phyloP scores from a whole-genome alignment of 2,797 vertebrate genomes.

The Tarsius wallacei region DNA sequence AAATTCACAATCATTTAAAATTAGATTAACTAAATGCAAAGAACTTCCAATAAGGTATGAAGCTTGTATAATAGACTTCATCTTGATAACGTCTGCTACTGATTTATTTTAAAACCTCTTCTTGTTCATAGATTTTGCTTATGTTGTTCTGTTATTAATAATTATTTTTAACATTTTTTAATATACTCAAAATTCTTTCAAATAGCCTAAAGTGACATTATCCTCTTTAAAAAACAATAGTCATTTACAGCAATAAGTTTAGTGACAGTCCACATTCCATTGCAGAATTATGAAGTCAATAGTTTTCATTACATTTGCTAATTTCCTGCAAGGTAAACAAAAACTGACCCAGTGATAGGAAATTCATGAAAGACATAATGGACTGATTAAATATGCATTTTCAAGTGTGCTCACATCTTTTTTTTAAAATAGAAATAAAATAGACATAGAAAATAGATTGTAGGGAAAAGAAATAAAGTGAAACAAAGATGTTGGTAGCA shows the following conservation, averaged over 20 bases:
- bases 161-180: slow-evolving; percentile 58
- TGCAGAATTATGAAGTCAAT: slow-evolving; percentile 21
- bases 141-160: slow-evolving; percentile 45
- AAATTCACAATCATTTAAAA: slow-evolving; percentile 74
- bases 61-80: slow-evolving; percentile 56
- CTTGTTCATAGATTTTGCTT: slow-evolving; percentile 58
- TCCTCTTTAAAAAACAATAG: slow-evolving; percentile 20
- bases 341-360: background rate
- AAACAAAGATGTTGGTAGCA: background rate
- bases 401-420: background rate
- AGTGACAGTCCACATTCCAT: background rate
- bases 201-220: slow-evolving; percentile 42
- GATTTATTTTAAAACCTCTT: slow-evolving; percentile 64
- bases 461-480: background rate
- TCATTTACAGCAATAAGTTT: background rate
- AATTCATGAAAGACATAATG: background rate
- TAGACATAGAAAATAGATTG: background rate
- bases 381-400: background rate
- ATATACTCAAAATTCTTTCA: slow-evolving; percentile 49
- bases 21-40: slow-evolving; percentile 75
- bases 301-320: slow-evolving; percentile 32
- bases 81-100: slow-evolving; percentile 60
- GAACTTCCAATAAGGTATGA: slow-evolving; percentile 70
- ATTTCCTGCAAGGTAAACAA: background rate
- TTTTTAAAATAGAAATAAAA: background rate